These are phyloP conservation scores for Lateolabrax maculatus DNA, from an alignment of 2,797 vertebrate species.

Conservation along the genomic window DNA sequence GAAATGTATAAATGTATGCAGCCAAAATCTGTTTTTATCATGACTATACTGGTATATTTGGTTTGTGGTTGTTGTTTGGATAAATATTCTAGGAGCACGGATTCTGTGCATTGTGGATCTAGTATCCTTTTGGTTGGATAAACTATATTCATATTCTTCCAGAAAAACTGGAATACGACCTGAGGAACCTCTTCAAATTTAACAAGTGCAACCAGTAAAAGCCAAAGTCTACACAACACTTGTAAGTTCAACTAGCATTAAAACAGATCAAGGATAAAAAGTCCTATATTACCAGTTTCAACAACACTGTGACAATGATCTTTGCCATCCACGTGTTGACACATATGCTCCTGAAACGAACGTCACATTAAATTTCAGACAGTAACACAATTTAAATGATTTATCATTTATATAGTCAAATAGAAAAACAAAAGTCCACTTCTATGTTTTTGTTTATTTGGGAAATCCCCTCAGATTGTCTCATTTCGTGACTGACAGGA, in stretches of 20 bases:
- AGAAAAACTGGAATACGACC: not conserved
- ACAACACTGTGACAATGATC: not conserved
- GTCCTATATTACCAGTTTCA: not conserved
- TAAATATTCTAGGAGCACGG: not conserved
- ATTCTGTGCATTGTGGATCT: not conserved
- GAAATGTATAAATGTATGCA: not conserved
- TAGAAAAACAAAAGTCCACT: not conserved
- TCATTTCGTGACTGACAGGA: not conserved
- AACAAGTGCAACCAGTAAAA: conserved; percentile 2
- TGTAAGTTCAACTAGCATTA: not conserved
- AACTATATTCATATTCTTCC: not conserved
- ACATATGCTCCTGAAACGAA: not conserved
- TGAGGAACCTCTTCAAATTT: not conserved
- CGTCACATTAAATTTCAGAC: not conserved
- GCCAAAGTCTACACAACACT: not conserved
- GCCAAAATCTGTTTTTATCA: not conserved
- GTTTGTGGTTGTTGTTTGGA: not conserved
- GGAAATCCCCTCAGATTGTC: not conserved
- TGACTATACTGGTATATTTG: not conserved
- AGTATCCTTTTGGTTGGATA: not conserved
- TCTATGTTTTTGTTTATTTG: no score
- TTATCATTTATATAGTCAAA: not conserved
- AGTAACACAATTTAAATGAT: not conserved
- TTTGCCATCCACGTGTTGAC: not conserved
- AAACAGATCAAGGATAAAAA: not conserved